Conservation (phyloP, 2,797 vertebrate species). For the Macropodus opercularis region DNA sequence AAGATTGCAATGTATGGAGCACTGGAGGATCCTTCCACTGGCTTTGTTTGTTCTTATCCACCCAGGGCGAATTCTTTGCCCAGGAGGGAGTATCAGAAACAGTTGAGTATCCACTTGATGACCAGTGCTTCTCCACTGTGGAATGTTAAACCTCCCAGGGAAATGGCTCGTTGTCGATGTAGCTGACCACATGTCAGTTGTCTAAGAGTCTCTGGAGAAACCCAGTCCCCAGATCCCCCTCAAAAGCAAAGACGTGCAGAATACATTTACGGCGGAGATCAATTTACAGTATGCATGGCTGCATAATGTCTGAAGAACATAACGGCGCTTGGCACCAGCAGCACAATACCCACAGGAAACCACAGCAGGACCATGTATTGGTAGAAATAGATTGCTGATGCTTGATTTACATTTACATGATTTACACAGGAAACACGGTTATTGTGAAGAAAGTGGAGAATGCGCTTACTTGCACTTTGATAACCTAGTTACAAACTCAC, state of each 20-base stretch:
- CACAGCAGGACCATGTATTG: background rate
- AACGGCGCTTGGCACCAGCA: background rate
- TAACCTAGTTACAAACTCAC: background rate
- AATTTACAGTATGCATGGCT: no score
- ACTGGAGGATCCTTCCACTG: background rate
- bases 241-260: background rate
- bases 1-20: no score
- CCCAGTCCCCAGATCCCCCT: no score
- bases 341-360: background rate
- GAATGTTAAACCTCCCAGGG: no score
- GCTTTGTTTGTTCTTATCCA: background rate
- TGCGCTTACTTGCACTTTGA: background rate
- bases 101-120: no score
- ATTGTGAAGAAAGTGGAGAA: background rate
- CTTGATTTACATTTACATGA: background rate
- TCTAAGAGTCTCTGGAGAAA: no score
- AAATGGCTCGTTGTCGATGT: no score
- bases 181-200: background rate
- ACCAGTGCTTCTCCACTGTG: background rate
- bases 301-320: no score
- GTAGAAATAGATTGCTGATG: background rate
- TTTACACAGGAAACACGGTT: background rate
- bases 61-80: background rate
- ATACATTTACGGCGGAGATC: background rate
- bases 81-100: background rate